phyloP scores from a whole-genome alignment of 1,140 invertebrate species.

The Drosophila tristis region DNA sequence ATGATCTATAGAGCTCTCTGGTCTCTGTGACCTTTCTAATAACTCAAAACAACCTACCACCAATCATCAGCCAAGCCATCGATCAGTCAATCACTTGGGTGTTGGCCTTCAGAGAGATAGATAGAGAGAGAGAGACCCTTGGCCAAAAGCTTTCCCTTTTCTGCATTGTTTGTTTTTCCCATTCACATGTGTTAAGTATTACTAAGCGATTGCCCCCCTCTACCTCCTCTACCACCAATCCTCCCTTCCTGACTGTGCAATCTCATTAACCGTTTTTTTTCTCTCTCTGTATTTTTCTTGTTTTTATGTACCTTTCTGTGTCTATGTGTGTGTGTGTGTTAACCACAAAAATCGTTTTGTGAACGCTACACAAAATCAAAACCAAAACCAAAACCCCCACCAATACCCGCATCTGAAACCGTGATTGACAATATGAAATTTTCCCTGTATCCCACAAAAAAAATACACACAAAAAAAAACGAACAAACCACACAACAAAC shows the following conservation, averaged over 20 bases:
- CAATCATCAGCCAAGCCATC: conserved; percentile 15
- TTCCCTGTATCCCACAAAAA: conserved; percentile 40
- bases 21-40: conserved; percentile 34
- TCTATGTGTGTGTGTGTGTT: conserved; percentile 31
- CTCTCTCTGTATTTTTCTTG: conserved; percentile 22
- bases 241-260: conserved; percentile 27
- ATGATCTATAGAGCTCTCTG: neutral
- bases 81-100: conserved; percentile 24
- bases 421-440: conserved; percentile 54
- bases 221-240: neutral
- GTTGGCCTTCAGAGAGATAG: conserved; percentile 18
- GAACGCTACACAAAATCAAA: conserved; percentile 25
- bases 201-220: conserved; percentile 2
- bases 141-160: conserved; percentile 50
- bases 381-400: conserved; percentile 48
- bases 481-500: conserved; percentile 27
- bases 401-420: conserved; percentile 37
- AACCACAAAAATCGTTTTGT: conserved; percentile 64
- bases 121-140: conserved; percentile 12
- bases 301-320: conserved; percentile 50
- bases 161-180: conserved; percentile 41
- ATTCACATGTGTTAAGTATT: conserved; percentile 26
- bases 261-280: conserved; percentile 68
- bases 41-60: conserved; percentile 8
- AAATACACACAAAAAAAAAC: conserved; percentile 47